These are phyloP conservation scores for Aplysia californica DNA, from an alignment of 1,140 invertebrate species.

Conservation along the genomic window DNA sequence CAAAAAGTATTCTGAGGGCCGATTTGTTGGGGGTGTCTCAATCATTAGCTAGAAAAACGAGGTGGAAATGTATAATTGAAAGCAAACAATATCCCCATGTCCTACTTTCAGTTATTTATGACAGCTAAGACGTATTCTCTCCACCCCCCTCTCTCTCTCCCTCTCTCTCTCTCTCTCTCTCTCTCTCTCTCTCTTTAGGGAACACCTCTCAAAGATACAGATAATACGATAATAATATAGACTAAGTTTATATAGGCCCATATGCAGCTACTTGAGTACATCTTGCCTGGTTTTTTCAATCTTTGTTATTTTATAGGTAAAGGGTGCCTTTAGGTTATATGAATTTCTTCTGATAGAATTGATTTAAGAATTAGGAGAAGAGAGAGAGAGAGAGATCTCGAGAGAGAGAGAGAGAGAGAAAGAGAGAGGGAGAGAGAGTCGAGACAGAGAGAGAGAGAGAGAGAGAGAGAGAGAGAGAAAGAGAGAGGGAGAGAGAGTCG, in stretches of 20 bases:
- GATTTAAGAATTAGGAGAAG: not conserved
- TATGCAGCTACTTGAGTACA: not conserved
- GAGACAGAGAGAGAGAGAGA: too few species aligned
- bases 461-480: conserved; percentile 8
- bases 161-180: not conserved
- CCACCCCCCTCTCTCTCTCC: not conserved
- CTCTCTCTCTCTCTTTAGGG: not conserved
- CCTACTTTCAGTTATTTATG: not conserved
- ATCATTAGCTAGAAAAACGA: not conserved
- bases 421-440: too few species aligned
- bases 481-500: too few species aligned
- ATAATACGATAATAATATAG: too few species aligned
- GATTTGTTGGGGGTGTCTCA: too few species aligned
- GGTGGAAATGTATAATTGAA: not conserved
- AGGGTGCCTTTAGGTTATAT: not conserved
- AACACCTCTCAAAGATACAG: not conserved
- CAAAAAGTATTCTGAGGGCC: too few species aligned
- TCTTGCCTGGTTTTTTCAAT: not conserved
- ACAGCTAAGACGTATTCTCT: not conserved
- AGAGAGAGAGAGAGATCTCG: too few species aligned
- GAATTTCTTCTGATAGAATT: not conserved
- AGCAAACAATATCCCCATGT: not conserved
- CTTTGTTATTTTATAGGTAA: not conserved
- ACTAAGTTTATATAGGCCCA: too few species aligned
- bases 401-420: too few species aligned